phyloP scores from a whole-genome alignment of 2,113 vertebrate genomes.

The Mungos mungo region DNA sequence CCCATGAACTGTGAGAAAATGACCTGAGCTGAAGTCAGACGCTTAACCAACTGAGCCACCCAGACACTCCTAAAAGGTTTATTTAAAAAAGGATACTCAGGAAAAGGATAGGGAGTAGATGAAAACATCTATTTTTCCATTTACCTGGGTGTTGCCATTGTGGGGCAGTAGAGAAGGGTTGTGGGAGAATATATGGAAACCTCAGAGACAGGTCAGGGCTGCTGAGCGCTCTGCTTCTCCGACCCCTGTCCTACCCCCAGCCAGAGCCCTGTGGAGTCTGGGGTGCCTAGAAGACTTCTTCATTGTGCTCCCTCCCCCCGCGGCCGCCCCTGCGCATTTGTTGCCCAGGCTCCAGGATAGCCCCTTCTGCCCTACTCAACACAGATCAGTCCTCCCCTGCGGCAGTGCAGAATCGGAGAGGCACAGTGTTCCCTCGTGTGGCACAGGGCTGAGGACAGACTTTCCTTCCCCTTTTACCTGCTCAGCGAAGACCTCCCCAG shows the following conservation, averaged over 20 bases:
- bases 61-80: too few species aligned
- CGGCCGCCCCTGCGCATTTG: too few species aligned
- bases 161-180: neutral
- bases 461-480: neutral
- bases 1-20: too few species aligned
- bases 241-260: too few species aligned
- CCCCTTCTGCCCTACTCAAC: neutral
- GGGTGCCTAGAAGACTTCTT: neutral
- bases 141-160: neutral
- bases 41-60: too few species aligned
- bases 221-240: too few species aligned
- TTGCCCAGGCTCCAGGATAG: neutral
- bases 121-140: neutral
- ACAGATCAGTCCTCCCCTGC: neutral
- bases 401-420: neutral
- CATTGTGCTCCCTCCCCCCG: too few species aligned
- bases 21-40: too few species aligned
- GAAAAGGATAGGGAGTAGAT: neutral
- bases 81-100: neutral
- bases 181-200: neutral
- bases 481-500: too few species aligned
- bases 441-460: neutral
- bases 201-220: neutral
- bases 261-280: too few species aligned
- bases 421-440: rapidly evolving